Percentiles rank a stretch among this genome's conserved stretches.
phyloP scores from a whole-genome alignment of 2,797 vertebrate genomes.

The Argentina silus region DNA sequence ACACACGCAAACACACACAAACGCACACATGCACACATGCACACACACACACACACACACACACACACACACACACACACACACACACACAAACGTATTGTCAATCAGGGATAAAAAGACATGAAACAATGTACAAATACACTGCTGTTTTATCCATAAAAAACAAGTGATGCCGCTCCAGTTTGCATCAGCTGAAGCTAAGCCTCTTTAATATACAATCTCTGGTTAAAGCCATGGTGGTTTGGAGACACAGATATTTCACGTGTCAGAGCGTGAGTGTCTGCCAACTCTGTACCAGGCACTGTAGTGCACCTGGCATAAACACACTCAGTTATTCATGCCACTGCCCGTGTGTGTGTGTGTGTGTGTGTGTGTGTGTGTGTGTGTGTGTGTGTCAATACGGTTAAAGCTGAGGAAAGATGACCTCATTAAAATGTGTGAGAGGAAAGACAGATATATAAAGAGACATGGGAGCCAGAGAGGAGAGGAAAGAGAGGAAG shows the following conservation, averaged over 20 bases:
- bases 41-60: slow-evolving; percentile 2
- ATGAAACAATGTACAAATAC: neutral
- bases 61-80: neutral
- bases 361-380: neutral
- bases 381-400: slow-evolving; percentile 1
- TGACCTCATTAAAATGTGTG: neutral
- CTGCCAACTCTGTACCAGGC: slow-evolving; percentile 2
- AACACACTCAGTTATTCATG: neutral
- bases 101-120: neutral
- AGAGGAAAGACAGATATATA: slow-evolving; percentile 3
- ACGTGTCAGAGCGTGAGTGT: neutral
- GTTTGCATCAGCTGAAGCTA: neutral
- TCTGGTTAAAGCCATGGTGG: neutral
- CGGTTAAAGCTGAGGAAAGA: neutral
- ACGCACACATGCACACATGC: neutral
- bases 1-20: neutral
- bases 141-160: neutral
- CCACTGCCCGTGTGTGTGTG: neutral
- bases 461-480: neutral
- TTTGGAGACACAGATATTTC: neutral
- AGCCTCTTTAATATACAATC: too few relatives aligned
- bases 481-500: slow-evolving; percentile 19
- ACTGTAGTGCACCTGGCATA: slow-evolving; percentile 4
- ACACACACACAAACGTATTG: too few relatives aligned
- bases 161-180: neutral